Base-by-base conservation (phyloP, 2,888 invertebrate species). In the Ectropis crepuscularia region DNA sequence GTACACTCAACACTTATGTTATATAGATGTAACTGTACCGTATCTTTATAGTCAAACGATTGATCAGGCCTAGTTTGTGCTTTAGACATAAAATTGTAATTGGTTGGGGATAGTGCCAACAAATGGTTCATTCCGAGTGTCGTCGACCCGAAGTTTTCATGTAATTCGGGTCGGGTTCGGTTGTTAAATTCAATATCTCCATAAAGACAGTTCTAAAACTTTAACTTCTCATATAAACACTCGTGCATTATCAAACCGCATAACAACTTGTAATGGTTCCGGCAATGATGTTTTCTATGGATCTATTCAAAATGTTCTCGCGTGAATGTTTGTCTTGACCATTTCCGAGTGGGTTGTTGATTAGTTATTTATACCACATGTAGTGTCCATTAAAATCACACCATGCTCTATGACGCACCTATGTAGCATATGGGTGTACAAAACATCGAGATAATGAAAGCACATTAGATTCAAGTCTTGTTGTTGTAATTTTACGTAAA, bases 171-270 rank as follows among this genome's bases (percentile, higher is more conserved):
- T 73, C 63, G 53, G 54, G 72, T 74, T 69, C 61, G 73, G 72
- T 72, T 69, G 60, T 74, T 69, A 74, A 71, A 74, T 64, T 68
- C 58, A 70, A 71, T 70, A 73, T 68, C 61, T 59, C 65, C 61
- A 72, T 74, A 65, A 71, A 71, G 39, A 58, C 59, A 50, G 53
- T 54, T 63, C 45, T 63, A 59, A 63, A 59, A 45, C 28, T 61
- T 49, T 50, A 50, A 50, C 41, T 38, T 58, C 45, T 10, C 49
- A 49, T 37, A 49, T 49, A 49, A 53, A 53, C 58, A 45, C 43
- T 41, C 49, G 48, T 63, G 57, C 37, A 51, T 43, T 28, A 57
- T 16, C 46, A 28, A 28, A 54, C 57, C 49, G 50, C 53, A 58
- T 54, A 58, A 43, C 53, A 53, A 53, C 57, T 16, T 43, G 53